Evolutionary conservation across 2,113 vertebrate species (phyloP), one percentile per base, ranked within the genome.

Genomic region (Scalopus aquaticus): DNA sequence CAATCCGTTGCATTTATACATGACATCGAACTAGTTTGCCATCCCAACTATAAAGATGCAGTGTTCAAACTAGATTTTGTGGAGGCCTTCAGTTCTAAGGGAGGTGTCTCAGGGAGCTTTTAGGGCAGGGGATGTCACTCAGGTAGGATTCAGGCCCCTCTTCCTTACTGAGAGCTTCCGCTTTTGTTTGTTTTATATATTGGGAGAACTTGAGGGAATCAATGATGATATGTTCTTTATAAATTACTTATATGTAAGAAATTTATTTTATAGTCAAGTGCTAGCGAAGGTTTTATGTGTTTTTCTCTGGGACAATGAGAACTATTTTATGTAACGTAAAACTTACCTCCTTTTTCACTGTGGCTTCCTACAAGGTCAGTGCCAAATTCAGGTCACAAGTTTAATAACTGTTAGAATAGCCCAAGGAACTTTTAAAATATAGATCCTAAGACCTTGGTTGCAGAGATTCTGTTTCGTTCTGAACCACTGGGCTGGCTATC

Each of bases 11-110:
- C 69, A 39, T 56, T 49, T 67, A 16, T 39, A 67, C 35, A 2
- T 11, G 56, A 13, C 17, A 5, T n/a, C 22, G 51, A 22, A 6
- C 22, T 69, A 32, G 26, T 46, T 64, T 56, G 30, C 37, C n/a
- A 12, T 22, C 37, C 32, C 11, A 20, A 1, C 39, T 37, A 1
- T 15, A 39, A 35, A 78, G 35, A 9, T 0, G 0, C 8, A 3
- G 6, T 51, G 44, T 74, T 49, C 81, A 32, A 12, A 10, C 22
- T 32, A 35, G 73, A 24, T 42, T 19, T 51, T 9, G 9, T 46
- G 17, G 9, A 35, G 32, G 39, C 19, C 32, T 39, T 9, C 1
- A 3, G 10, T 76, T 54, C 35, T 56, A 1, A 13, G 10, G 44
- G 44, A 67, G 62, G 8, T n/a, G 65, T 58, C 60, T 22, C n/a